These are phyloP conservation scores for Drosophila nigromelanica DNA, from an alignment of 1,140 invertebrate species.

Conservation along the genomic window DNA sequence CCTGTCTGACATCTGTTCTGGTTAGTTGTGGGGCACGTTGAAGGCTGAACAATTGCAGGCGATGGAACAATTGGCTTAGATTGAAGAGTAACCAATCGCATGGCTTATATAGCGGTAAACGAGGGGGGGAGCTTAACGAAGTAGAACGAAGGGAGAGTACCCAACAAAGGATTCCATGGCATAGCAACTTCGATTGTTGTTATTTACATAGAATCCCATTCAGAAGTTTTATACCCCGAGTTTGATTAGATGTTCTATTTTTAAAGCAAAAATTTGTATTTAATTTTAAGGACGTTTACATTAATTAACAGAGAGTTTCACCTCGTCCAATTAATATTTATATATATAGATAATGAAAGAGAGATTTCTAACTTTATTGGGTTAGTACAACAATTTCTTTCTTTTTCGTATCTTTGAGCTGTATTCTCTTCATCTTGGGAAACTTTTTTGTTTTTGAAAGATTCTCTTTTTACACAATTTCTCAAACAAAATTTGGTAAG, in stretches of 20 bases:
- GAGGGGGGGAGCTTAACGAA: neutral
- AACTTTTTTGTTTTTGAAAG: constrained; percentile 5
- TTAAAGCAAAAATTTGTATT: constrained; percentile 5
- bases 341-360: no score
- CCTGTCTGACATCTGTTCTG: constrained; percentile 33
- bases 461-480: constrained; percentile 32
- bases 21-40: constrained; percentile 14
- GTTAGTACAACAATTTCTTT: no score
- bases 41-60: constrained; percentile 37
- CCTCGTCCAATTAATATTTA: no score
- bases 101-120: no score
- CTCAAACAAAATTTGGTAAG: constrained; percentile 34
- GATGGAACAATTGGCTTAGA: constrained; percentile 51
- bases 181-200: constrained; percentile 6
- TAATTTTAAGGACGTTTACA: neutral
- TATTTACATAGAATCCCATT: constrained; percentile 8
- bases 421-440: no score
- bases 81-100: constrained; percentile 39
- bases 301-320: constrained; percentile 6
- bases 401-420: no score
- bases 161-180: constrained; percentile 31
- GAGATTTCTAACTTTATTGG: no score
- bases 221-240: neutral
- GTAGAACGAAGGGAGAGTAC: constrained; percentile 17
- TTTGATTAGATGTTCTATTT: constrained; percentile 30